Base-by-base conservation (phyloP, 1,140 invertebrate genomes). In the Polypedilum vanderplanki region DNA sequence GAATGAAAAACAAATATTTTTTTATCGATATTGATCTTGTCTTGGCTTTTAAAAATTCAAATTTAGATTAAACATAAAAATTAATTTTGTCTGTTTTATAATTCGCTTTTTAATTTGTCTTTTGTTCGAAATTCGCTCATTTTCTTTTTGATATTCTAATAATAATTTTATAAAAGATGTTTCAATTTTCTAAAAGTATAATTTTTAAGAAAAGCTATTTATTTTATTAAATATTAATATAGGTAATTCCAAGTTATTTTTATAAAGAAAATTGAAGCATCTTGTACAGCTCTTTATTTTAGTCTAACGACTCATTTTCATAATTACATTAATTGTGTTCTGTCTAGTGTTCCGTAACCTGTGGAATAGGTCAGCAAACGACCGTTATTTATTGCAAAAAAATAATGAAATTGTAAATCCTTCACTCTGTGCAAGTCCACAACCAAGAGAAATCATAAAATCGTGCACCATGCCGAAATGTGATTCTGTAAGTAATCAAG, bases 281-380 rank as follows among this genome's bases (percentile, higher is more conserved):
- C n/a, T 57, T 57, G 46, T 3, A 3, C 8, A 57, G 46, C 8
- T 57, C 10, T 20, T 70, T 8, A 20, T 70, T 70, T 70, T 70
- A 18, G 9, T 70, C 17, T 57, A 57, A 57, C 46, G 9, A 70
- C 65, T 20, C 17, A 18, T 5, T 20, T 10, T 70, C 17, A 70
- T 20, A 22, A 20, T 70, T 18, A 17, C n/a, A 17, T 15, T 12
- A 75, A 76, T 74, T 64, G 74, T 40, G 24, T 41, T 75, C 17
- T 20, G 75, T 78, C 77, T 76, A 90, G 88, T 91, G 89, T 80
- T 90, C 89, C 4, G 85, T 84, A 24, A 87, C 86, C 1, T 91
- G 89, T 81, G 89, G 88, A 0, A 79, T 83, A 22, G 87, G 87
- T 7, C 80, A 79, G 70, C 76, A 78, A 46, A 79, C 77, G 20